Percentiles rank a stretch among this genome's conserved stretches.
Conservation (phyloP, 2,113 vertebrate genomes). For the Nyctereutes procyonoides region DNA sequence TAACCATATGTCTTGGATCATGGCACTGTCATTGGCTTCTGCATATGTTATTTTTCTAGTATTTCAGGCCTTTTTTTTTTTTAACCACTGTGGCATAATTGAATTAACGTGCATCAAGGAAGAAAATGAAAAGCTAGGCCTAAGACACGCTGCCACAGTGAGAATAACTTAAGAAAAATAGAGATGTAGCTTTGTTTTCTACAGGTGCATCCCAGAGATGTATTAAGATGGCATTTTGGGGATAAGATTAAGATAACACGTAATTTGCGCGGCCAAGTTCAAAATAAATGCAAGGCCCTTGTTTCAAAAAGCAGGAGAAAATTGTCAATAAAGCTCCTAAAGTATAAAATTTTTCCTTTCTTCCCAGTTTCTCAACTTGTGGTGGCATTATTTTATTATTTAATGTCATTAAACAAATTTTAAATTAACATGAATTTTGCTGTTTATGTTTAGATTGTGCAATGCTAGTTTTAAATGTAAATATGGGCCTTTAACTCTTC, state of each 20-base stretch:
- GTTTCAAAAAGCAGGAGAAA: not conserved
- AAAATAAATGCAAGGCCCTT: not conserved
- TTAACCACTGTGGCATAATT: not conserved
- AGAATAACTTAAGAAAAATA: not conserved
- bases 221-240: not conserved
- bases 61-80: not conserved
- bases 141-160: conserved; percentile 8
- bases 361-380: not conserved
- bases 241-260: not conserved
- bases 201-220: not conserved
- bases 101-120: not conserved
- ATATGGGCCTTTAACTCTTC: not conserved
- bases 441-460: not conserved
- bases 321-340: not conserved
- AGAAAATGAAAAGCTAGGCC: conserved; percentile 40
- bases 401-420: not conserved
- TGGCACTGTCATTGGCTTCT: not conserved
- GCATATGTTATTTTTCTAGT: not conserved
- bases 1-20: not conserved
- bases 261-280: not conserved
- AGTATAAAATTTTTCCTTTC: not conserved
- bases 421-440: not conserved
- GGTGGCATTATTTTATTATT: not conserved
- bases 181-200: not conserved
- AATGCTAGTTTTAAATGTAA: not conserved